phyloP scores from a whole-genome alignment of 2,113 vertebrate genomes.

The Aegypius monachus region DNA sequence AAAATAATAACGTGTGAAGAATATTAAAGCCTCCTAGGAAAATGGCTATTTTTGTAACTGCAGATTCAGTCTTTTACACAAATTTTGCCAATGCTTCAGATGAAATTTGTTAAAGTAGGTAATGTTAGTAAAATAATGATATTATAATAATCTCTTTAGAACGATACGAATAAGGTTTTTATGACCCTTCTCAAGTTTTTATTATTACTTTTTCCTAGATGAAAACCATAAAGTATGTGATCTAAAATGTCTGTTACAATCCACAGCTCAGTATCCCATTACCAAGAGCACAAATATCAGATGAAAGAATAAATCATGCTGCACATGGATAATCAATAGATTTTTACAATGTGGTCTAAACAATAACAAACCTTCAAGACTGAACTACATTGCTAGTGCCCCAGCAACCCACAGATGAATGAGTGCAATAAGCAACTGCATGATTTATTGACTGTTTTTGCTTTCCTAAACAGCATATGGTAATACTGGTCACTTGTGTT shows the following conservation, averaged over 20 bases:
- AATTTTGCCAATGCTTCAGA: not conserved
- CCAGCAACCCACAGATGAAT: not conserved
- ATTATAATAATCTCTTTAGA: not conserved
- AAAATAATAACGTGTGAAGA: constrained; percentile 10
- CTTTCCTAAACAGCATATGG: not conserved
- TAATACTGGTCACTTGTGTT: not conserved
- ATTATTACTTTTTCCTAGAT: not conserved
- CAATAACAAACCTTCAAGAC: not conserved
- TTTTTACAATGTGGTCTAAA: not conserved
- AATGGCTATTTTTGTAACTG: not conserved
- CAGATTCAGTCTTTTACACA: not conserved
- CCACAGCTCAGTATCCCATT: not conserved
- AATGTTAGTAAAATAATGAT: constrained; percentile 13
- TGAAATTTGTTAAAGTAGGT: not conserved
- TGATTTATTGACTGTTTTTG: not conserved
- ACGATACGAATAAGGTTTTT: not conserved
- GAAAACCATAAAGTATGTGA: not conserved
- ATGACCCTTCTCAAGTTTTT: not conserved
- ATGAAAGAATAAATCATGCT: constrained; percentile 24
- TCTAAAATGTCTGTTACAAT: constrained; percentile 2
- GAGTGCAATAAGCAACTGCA: not conserved
- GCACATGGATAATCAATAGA: not conserved
- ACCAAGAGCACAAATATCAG: not conserved
- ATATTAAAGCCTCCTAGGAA: not conserved
- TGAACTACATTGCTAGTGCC: not conserved